phyloP scores from a whole-genome alignment of 2,797 vertebrate genomes.

The Prunella strophiata region DNA sequence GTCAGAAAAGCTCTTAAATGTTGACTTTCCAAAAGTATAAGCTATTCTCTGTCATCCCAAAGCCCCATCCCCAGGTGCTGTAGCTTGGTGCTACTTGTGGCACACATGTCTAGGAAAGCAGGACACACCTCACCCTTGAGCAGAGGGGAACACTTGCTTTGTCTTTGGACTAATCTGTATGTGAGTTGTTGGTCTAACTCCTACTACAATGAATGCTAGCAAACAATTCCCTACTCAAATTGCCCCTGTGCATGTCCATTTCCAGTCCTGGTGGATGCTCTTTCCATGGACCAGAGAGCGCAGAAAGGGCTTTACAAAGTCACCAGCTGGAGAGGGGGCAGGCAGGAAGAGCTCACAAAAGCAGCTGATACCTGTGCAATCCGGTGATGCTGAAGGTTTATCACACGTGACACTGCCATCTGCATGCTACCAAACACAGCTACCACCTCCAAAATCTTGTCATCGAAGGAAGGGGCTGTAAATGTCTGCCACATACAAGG shows the following conservation, averaged over 20 bases:
- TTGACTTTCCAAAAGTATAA: neutral
- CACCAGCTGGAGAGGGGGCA: neutral
- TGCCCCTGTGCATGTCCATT: neutral
- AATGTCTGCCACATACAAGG: conserved; percentile 83
- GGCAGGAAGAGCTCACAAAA: neutral
- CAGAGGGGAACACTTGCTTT: neutral
- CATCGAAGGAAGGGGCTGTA: conserved; percentile 93
- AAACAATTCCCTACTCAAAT: neutral
- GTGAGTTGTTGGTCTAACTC: neutral
- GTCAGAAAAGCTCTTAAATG: neutral
- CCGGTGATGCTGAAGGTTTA: conserved; percentile 94
- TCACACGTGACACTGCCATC: conserved; percentile 96
- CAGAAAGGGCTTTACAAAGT: neutral
- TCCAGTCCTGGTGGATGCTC: neutral
- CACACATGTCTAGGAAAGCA: neutral
- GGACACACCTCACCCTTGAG: neutral
- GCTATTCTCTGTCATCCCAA: neutral
- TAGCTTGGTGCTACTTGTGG: neutral
- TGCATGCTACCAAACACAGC: conserved; percentile 98
- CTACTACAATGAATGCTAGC: neutral
- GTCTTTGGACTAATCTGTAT: neutral
- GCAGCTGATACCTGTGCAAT: conserved; percentile 88
- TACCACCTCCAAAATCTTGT: conserved; percentile 96
- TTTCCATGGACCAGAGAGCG: neutral
- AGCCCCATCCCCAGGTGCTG: neutral